phyloP scores from a whole-genome alignment of 1,140 invertebrate species.

The Cyphomyrmex costatus region DNA sequence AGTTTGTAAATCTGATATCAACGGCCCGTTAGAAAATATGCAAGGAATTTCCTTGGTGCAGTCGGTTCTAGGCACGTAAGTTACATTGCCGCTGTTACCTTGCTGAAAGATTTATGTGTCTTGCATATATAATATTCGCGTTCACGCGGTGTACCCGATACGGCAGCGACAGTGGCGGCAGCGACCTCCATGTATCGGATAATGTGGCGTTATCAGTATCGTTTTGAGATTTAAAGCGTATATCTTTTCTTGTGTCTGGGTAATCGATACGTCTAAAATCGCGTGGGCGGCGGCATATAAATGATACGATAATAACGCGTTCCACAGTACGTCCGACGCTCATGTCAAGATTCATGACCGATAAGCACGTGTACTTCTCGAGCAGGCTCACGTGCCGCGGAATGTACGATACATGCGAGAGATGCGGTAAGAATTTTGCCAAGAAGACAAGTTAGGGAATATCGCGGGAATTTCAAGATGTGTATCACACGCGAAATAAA shows the following conservation, averaged over 20 bases:
- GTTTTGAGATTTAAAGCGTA: slow-evolving; percentile 15
- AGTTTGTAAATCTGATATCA: neutral
- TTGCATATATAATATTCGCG: slow-evolving; percentile 70
- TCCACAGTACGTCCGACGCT: neutral
- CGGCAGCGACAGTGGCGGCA: neutral
- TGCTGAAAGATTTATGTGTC: slow-evolving; percentile 70
- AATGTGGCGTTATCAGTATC: slow-evolving; percentile 35
- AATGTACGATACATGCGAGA: neutral
- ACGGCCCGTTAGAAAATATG: slow-evolving; percentile 10
- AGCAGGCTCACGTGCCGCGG: slow-evolving; percentile 8
- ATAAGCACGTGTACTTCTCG: slow-evolving; percentile 48
- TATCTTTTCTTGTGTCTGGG: slow-evolving; percentile 17
- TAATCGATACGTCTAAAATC: slow-evolving; percentile 55
- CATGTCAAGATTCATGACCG: slow-evolving; percentile 28
- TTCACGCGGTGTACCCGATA: slow-evolving; percentile 53
- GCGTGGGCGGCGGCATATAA: slow-evolving; percentile 27
- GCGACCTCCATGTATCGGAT: neutral
- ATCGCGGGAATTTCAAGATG: neutral
- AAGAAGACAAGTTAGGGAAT: neutral
- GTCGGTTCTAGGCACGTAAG: slow-evolving; percentile 20
- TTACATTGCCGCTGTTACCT: slow-evolving; percentile 62
- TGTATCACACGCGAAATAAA: neutral
- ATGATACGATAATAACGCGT: slow-evolving; percentile 50
- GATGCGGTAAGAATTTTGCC: slow-evolving; percentile 8
- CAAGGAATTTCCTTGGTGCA: slow-evolving; percentile 30